Evolutionary conservation across 2,888 invertebrate species (phyloP).

Genomic region (Ditylenchus weischeri): DNA sequence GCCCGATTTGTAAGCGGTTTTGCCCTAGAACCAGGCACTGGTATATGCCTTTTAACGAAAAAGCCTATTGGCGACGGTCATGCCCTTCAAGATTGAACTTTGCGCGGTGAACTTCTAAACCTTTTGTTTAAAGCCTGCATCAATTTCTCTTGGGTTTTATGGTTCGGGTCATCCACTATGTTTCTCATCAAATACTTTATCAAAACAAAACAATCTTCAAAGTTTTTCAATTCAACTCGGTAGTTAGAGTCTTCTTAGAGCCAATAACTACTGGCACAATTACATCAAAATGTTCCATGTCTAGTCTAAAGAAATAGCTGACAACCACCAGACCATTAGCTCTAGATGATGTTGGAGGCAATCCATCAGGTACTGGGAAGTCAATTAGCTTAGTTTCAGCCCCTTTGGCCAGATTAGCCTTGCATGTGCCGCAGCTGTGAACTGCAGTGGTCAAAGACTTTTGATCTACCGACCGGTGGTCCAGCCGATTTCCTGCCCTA

Average conservation of each 20-base stretch:
- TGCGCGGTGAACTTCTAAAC: too few relatives aligned
- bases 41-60: too few relatives aligned
- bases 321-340: slow-evolving; percentile 52
- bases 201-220: too few relatives aligned
- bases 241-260: slow-evolving; percentile 40
- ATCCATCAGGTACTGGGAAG: slow-evolving; percentile 46
- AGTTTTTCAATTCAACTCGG: neutral
- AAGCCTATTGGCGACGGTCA: too few relatives aligned
- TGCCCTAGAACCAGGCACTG: too few relatives aligned
- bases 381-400: slow-evolving; percentile 52
- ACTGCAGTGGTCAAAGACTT: slow-evolving; percentile 52
- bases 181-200: too few relatives aligned
- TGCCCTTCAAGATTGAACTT: too few relatives aligned
- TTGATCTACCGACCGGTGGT: slow-evolving; percentile 33
- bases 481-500: slow-evolving; percentile 39
- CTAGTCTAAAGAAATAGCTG: slow-evolving; percentile 54
- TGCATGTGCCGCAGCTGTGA: slow-evolving; percentile 52
- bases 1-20: too few relatives aligned
- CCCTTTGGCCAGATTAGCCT: slow-evolving; percentile 44
- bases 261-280: slow-evolving; percentile 54
- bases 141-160: too few relatives aligned
- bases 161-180: too few relatives aligned
- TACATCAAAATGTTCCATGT: slow-evolving; percentile 55
- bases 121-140: too few relatives aligned
- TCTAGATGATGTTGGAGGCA: slow-evolving; percentile 51